A percentile compares a stretch with the other conserved stretches of the same genome.
phyloP scores from a whole-genome alignment of 2,113 vertebrate genomes.

The Ranitomeya variabilis region DNA sequence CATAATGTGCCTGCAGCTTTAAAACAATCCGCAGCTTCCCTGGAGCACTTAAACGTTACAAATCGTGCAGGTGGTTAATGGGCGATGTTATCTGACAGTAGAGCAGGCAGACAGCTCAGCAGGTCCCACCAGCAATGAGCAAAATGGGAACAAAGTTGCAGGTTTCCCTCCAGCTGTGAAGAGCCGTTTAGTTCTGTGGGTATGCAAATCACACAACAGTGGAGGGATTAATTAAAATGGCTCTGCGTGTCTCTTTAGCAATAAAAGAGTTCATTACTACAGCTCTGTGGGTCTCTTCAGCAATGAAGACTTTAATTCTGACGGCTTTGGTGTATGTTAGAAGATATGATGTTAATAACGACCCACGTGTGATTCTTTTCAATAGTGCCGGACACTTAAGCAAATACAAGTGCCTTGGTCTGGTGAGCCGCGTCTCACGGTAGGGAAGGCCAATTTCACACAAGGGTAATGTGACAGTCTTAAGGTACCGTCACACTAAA shows the following conservation, averaged over 20 bases:
- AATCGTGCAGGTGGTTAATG: slow-evolving; percentile 44
- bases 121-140: slow-evolving; percentile 11
- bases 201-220: slow-evolving; percentile 57
- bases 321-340: slow-evolving; percentile 48
- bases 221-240: slow-evolving; percentile 55
- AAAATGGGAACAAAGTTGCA: slow-evolving; percentile 40
- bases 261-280: slow-evolving; percentile 56
- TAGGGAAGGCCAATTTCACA: neutral
- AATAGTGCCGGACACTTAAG: neutral
- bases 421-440: neutral
- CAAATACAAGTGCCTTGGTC: neutral
- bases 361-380: neutral
- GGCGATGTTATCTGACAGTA: slow-evolving; percentile 27
- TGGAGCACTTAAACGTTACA: slow-evolving; percentile 38
- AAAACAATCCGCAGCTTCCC: slow-evolving; percentile 9
- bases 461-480: too few species aligned
- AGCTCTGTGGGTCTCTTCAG: slow-evolving; percentile 57
- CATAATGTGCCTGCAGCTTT: slow-evolving; percentile 32
- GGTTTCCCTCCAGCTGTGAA: slow-evolving; percentile 47
- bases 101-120: slow-evolving; percentile 19
- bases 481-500: too few species aligned
- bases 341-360: slow-evolving; percentile 47
- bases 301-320: slow-evolving; percentile 55
- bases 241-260: slow-evolving; percentile 58
- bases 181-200: slow-evolving; percentile 51